Base-by-base conservation (phyloP, 2,797 vertebrate species). In the Xiphorhynchus erythropygius region DNA sequence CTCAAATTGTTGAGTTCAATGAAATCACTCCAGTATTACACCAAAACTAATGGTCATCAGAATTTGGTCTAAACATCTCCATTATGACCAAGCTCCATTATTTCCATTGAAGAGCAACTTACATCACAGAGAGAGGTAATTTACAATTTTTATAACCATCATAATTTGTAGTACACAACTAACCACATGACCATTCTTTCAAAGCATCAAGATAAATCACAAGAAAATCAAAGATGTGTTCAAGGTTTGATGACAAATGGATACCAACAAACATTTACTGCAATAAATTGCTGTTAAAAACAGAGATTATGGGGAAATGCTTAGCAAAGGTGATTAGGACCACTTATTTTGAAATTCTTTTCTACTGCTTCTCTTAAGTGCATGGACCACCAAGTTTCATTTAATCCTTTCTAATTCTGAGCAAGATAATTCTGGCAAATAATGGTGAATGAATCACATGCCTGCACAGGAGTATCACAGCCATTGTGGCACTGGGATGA, bases 401-500 rank as follows among this genome's bases (percentile, higher is more conserved):
- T 93, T 96, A 97, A 97, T 96, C 81, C 83, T 89, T 95, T 69
- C 87, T 95, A 93, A 89, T 93, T 92, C 87, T 71, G 50, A 83
- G 80, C 64, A 87, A 78, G 75, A 87, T 92, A 97, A 97, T 97
- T 93, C 94, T 60, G 82, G 93, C 82, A 87, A 96, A 95, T 93
- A 93, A 96, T 88, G 83, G 95, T 89, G 87, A 97, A 95, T 81
- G 94, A 96, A 95, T 97, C 94, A 90, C 88, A 94, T 87, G 95
- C 59, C 95, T 89, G 83, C 80, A 92, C 49, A 94, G 91, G 91
- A 95, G 82, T 93, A 95, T 92, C 92, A 55, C 84, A 90, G 89
- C 80, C 91, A 86, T 71, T 93, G 93, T 86, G 84, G 88, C 93
- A 88, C 82, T 96, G 81, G 93, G 81, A 89, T 82, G 91, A 92